Evolutionary conservation across 2,888 invertebrate genomes (phyloP).

Genomic region (Phyto melanocephala): DNA sequence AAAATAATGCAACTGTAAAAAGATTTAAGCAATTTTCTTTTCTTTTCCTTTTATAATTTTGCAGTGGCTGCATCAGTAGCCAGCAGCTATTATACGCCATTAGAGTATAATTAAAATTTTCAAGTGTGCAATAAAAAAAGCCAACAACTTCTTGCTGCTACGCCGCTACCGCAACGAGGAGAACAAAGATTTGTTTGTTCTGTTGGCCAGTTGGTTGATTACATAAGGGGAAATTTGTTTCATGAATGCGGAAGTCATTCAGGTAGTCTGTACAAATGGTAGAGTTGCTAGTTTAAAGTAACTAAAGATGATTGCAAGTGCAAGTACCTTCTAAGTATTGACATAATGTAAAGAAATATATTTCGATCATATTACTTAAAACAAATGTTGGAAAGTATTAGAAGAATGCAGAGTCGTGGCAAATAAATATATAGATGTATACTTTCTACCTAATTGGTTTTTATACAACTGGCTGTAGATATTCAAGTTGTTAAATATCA

Average conservation of each 20-base stretch:
- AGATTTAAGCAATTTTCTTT: slow-evolving; percentile 51
- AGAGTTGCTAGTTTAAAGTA: neutral
- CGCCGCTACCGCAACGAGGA: slow-evolving; percentile 34
- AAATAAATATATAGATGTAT: too few relatives aligned
- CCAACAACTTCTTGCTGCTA: slow-evolving; percentile 40
- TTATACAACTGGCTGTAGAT: too few relatives aligned
- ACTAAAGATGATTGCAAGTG: neutral
- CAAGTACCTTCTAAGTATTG: neutral
- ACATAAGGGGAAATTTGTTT: slow-evolving; percentile 45
- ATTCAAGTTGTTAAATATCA: too few relatives aligned
- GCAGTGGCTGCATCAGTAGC: slow-evolving; percentile 63
- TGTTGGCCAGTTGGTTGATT: neutral
- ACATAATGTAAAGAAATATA: neutral
- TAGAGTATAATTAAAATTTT: slow-evolving; percentile 77
- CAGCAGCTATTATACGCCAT: slow-evolving; percentile 73
- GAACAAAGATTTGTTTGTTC: neutral
- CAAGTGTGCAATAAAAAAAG: slow-evolving; percentile 66
- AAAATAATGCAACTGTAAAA: slow-evolving; percentile 23
- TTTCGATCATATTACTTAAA: neutral
- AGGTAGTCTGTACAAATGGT: slow-evolving; percentile 24
- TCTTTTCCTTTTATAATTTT: slow-evolving; percentile 63
- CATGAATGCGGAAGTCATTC: slow-evolving; percentile 56
- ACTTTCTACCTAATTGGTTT: too few relatives aligned
- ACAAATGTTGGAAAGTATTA: too few relatives aligned
- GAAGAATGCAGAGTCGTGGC: neutral